Conservation (phyloP, 2,888 invertebrate genomes). For the Rhingia rostrata region DNA sequence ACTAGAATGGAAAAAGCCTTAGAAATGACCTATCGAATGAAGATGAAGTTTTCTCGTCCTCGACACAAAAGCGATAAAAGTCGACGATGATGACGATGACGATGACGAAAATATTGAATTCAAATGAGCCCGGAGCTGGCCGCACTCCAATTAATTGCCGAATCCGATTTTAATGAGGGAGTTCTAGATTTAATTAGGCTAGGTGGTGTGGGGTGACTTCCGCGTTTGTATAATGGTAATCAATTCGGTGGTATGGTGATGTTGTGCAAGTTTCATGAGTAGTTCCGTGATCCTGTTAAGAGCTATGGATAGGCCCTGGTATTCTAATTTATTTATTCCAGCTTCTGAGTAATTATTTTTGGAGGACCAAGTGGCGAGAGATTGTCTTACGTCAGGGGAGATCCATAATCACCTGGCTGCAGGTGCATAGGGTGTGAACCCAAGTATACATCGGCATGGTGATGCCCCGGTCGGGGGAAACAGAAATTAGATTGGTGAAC, state of each 20-base stretch:
- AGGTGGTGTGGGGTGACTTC: slow-evolving; percentile 13
- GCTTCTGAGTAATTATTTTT: too few species aligned
- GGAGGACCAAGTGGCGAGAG: too few species aligned
- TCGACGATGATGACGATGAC: neutral
- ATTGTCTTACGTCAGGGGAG: too few species aligned
- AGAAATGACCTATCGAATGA: slow-evolving; percentile 50
- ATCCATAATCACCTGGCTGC: too few species aligned
- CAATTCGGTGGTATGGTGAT: neutral
- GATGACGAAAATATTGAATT: slow-evolving; percentile 48
- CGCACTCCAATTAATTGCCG: slow-evolving; percentile 50
- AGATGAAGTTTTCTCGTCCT: slow-evolving; percentile 34
- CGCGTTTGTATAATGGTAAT: neutral
- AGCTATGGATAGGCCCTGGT: too few species aligned
- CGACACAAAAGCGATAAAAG: slow-evolving; percentile 6
- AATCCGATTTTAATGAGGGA: slow-evolving; percentile 65
- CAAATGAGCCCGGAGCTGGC: slow-evolving; percentile 17
- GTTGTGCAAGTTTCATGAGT: neutral
- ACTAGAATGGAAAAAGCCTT: slow-evolving; percentile 53
- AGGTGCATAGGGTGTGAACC: too few species aligned
- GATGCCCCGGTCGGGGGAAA: too few species aligned
- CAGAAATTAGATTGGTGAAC: too few species aligned
- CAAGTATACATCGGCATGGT: too few species aligned
- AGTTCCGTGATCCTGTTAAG: too few species aligned
- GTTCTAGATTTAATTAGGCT: slow-evolving; percentile 51
- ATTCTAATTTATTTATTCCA: too few species aligned